Percentiles rank a stretch among this genome's conserved stretches.
phyloP scores from a whole-genome alignment of 2,797 vertebrate species.

The Hyperoplus lanceolatus region DNA sequence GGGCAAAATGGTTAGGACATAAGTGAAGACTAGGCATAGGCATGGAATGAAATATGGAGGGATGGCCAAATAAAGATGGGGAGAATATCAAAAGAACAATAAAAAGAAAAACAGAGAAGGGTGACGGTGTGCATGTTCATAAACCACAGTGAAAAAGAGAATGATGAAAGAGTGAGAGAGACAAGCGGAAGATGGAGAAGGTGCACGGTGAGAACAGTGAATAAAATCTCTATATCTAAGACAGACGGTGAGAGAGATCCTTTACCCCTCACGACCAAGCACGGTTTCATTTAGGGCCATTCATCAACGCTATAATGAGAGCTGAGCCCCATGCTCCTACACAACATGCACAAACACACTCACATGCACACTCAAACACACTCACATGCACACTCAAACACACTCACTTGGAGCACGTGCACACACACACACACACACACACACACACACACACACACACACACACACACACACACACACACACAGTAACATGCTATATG shows the following conservation, averaged over 20 bases:
- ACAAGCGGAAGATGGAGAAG: constrained; percentile 12
- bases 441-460: background rate
- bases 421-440: too few species aligned
- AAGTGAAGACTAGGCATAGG: constrained; percentile 11
- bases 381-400: too few species aligned
- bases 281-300: constrained; percentile 71
- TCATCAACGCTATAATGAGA: constrained; percentile 73
- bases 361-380: too few species aligned
- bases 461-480: constrained; percentile 29
- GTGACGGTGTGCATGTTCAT: constrained; percentile 31
- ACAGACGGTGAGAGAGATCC: constrained; percentile 55
- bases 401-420: too few species aligned
- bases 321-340: constrained; percentile 43
- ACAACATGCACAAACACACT: constrained; percentile 25
- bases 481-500: constrained; percentile 31
- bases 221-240: constrained; percentile 55
- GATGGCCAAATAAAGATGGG: constrained; percentile 25
- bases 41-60: constrained; percentile 37
- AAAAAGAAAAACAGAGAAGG: constrained; percentile 16
- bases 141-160: constrained; percentile 37
- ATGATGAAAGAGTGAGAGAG: constrained; percentile 44
- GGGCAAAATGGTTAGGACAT: constrained; percentile 47
- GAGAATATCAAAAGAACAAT: constrained; percentile 45
- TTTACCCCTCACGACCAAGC: constrained; percentile 60
- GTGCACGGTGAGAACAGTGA: background rate